phyloP scores from a whole-genome alignment of 2,888 invertebrate genomes.

The Eupithecia exiguata region DNA sequence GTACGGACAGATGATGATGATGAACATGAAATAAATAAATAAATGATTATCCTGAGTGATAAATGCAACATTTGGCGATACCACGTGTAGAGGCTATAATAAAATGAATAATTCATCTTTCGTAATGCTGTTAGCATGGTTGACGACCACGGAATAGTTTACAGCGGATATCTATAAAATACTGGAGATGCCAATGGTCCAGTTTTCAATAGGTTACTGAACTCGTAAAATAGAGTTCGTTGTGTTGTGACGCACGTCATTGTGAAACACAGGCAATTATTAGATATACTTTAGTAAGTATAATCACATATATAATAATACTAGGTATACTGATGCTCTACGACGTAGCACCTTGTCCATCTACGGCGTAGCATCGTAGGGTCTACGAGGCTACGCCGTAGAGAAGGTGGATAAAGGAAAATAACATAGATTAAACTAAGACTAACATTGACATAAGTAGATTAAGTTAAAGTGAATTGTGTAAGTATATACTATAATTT shows the following conservation, averaged over 20 bases:
- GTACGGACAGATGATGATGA: no score
- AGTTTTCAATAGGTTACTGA: slow-evolving; percentile 27
- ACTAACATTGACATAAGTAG: no score
- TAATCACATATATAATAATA: no score
- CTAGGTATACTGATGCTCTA: neutral
- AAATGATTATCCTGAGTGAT: neutral
- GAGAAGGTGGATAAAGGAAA: no score
- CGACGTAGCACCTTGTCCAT: neutral
- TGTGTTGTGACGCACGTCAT: slow-evolving; percentile 18
- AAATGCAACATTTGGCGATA: neutral
- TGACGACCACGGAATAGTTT: neutral
- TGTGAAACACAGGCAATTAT: neutral
- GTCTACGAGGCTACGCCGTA: no score
- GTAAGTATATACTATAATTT: no score
- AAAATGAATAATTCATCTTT: neutral
- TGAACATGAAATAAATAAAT: no score
- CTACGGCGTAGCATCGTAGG: neutral
- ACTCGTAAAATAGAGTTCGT: slow-evolving; percentile 20
- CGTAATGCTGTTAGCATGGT: no score
- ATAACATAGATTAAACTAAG: no score
- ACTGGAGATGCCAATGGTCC: slow-evolving; percentile 24
- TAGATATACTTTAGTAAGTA: neutral
- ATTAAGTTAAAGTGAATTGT: no score
- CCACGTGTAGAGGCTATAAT: neutral
- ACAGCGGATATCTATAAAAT: slow-evolving; percentile 7